Conservation (phyloP, 2,888 invertebrate genomes). For the Morpho helenor region DNA sequence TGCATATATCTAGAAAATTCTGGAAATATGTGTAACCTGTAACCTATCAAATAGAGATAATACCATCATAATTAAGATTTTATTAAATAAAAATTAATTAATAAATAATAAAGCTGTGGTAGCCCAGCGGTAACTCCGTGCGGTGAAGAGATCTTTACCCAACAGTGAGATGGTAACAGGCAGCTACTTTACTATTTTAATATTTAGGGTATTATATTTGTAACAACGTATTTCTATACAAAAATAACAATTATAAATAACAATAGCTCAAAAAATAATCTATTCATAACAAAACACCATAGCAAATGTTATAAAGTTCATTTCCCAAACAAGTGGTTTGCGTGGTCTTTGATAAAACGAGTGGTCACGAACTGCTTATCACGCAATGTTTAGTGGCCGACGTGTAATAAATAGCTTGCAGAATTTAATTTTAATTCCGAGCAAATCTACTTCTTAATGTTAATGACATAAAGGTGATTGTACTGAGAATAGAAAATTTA, state of each 20-base stretch:
- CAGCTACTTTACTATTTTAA: no score
- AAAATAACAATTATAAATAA: not conserved
- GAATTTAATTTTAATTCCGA: not conserved
- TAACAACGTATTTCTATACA: not conserved
- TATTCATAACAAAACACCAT: constrained; percentile 10
- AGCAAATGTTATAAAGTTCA: constrained; percentile 16
- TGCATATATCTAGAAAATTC: no score
- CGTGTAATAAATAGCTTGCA: constrained; percentile 7
- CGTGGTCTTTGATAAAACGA: constrained; percentile 16
- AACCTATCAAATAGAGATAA: no score
- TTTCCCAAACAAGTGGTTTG: constrained; percentile 21
- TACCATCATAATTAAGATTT: no score
- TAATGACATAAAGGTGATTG: constrained; percentile 8
- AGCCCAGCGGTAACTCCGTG: no score
- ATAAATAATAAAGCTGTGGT: no score
- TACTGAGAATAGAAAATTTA: constrained; percentile 1
- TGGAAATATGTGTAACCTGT: no score
- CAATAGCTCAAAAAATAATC: constrained; percentile 1
- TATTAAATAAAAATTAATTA: no score
- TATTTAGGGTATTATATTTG: no score
- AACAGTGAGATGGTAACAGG: no score
- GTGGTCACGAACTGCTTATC: constrained; percentile 16
- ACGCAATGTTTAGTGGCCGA: constrained; percentile 14
- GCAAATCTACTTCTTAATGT: constrained; percentile 6
- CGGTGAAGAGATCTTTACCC: no score